Conservation (phyloP, 2,888 invertebrate species). For the Tipula helvola region DNA sequence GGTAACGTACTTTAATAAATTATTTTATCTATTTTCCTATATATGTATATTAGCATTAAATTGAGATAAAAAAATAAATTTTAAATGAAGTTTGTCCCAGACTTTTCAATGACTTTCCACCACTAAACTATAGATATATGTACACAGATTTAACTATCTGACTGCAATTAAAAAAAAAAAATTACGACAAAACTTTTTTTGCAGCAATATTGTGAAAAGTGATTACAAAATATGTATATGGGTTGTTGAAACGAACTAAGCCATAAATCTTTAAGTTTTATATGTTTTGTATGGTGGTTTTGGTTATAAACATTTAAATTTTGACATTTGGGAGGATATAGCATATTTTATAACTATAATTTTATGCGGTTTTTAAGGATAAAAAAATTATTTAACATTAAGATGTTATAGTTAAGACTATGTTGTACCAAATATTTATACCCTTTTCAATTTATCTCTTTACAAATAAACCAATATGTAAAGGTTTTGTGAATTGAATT, state of each 20-base stretch:
- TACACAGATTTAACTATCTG: neutral
- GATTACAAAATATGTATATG: neutral
- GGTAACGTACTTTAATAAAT: neutral
- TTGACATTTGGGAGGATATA: neutral
- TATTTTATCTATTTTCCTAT: neutral
- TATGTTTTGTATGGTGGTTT: neutral
- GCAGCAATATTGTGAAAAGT: neutral
- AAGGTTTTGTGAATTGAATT: neutral
- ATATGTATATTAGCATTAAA: constrained; percentile 4
- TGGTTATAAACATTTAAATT: neutral
- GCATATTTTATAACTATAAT: neutral
- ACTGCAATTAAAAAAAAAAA: neutral
- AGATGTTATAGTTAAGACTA: neutral
- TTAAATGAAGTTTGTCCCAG: neutral
- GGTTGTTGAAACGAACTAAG: neutral
- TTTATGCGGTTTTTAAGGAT: neutral
- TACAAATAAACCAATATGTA: neutral
- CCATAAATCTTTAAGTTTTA: neutral
- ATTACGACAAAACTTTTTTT: neutral
- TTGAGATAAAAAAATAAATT: neutral
- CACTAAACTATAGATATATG: too few relatives aligned
- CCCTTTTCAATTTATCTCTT: neutral
- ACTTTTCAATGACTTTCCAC: neutral
- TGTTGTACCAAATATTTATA: neutral
- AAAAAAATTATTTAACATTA: neutral